These are phyloP conservation scores for Ceramica pisi DNA, from an alignment of 2,888 invertebrate genomes.

Conservation along the genomic window DNA sequence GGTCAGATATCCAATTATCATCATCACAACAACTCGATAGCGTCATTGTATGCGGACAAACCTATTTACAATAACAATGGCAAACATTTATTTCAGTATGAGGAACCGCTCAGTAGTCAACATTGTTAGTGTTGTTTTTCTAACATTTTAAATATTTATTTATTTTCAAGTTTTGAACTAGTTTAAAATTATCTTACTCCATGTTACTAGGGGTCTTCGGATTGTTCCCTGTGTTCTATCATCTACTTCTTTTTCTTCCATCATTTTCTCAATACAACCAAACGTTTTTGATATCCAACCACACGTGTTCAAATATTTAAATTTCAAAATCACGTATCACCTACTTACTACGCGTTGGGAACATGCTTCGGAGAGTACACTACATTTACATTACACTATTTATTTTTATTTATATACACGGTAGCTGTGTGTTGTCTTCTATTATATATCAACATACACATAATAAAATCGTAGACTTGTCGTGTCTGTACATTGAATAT, in stretches of 20 bases:
- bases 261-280: no score
- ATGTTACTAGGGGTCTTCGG: not conserved
- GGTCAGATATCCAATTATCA: slow-evolving; percentile 54
- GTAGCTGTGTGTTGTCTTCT: slow-evolving; percentile 30
- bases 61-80: not conserved
- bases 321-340: slow-evolving; percentile 24
- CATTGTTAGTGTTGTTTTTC: not conserved
- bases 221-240: no score
- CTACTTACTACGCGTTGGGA: slow-evolving; percentile 9
- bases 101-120: not conserved
- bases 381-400: slow-evolving; percentile 50
- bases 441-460: no score
- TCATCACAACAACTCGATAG: slow-evolving; percentile 7
- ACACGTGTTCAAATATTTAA: not conserved
- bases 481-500: no score
- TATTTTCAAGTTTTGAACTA: not conserved
- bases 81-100: not conserved
- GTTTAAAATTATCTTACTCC: not conserved
- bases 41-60: slow-evolving; percentile 35
- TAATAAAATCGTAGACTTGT: no score
- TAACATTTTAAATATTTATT: not conserved
- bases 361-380: slow-evolving; percentile 29
- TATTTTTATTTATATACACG: slow-evolving; percentile 27
- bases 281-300: not conserved
- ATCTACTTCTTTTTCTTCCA: not conserved